Base-by-base conservation (phyloP, 2,113 vertebrate species). In the Myrmecobius fasciatus region DNA sequence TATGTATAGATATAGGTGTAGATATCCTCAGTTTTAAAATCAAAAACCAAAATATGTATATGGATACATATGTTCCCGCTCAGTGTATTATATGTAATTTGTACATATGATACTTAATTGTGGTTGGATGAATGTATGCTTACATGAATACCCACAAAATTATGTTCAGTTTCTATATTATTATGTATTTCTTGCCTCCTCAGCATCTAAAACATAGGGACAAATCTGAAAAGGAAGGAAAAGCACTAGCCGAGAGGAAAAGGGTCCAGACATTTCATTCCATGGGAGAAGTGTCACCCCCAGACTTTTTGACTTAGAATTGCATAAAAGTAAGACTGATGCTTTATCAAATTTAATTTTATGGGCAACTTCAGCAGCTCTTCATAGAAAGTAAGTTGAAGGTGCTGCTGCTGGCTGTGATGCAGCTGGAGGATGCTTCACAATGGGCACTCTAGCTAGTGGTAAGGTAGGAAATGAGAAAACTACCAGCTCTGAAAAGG, bases 311-410 rank as follows among this genome's bases (percentile, higher is more conserved):
- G 54, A 60, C 56, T 67, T 67, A 67, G 31, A 67, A 36, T 67
- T 36, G 31, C 36, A 4, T 36, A 36, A 67, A 31, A 67, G 56
- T 67, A 36, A 67, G 60, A 31, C 60, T 36, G 36, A 12, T 54
- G 12, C 53, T 89, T 93, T 91, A 47, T 12, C 26, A 24, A 91
- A 25, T 25, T 93, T 91, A 12, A 83, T 94, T 94, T 47, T 28
- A 17, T 95, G 91, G 8, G 20, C 25, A 67, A 53, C 25, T 20
- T 95, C 53, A n/a, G n/a, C 91, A 49, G 75, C 91, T 95, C n/a
- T 53, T 54, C 31, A 24, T 56, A 25, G 53, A 22, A 47, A n/a
- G 52, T 92, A 83, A 91, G 26, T 51, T 93, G 12, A 31, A 92
- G 67, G 88, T 56, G 1, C 26, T 56, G 8, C 8, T 93, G 83